Percentiles rank a stretch among this genome's conserved stretches.
These are phyloP conservation scores for Potorous gilbertii DNA, from an alignment of 2,797 vertebrate species.

Conservation along the genomic window DNA sequence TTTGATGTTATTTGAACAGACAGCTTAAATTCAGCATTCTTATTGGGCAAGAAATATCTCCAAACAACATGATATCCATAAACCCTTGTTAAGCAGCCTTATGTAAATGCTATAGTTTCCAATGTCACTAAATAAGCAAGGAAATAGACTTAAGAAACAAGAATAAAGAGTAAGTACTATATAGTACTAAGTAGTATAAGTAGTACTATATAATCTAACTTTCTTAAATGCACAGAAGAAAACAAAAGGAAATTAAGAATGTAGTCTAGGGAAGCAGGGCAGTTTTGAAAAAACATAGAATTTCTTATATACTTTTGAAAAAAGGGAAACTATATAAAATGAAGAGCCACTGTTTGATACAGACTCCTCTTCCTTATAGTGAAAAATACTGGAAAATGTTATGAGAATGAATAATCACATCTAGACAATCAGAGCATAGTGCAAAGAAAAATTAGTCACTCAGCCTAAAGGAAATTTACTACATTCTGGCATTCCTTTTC, in stretches of 20 bases:
- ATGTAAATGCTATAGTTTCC: slow-evolving; percentile 17
- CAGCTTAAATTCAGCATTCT: slow-evolving; percentile 40
- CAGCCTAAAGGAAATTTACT: slow-evolving; percentile 47
- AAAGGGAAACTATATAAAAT: background rate
- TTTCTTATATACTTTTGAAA: background rate
- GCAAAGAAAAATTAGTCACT: background rate
- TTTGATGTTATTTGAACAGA: background rate
- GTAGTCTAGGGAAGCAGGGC: background rate
- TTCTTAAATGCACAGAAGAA: background rate
- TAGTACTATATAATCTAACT: background rate
- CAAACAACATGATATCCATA: slow-evolving; percentile 33
- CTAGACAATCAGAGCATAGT: slow-evolving; percentile 43
- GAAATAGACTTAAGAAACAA: slow-evolving; percentile 43
- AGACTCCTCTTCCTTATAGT: slow-evolving; percentile 30
- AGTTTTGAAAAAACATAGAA: background rate
- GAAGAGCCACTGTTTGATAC: background rate
- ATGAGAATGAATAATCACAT: slow-evolving; percentile 54
- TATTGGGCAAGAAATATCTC: background rate
- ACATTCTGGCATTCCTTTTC: slow-evolving; percentile 42
- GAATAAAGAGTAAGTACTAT: background rate
- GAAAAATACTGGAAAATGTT: slow-evolving; percentile 57
- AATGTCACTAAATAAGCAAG: slow-evolving; percentile 16
- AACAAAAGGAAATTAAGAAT: background rate
- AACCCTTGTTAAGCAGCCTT: background rate
- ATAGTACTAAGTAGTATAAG: too few relatives aligned